These are phyloP conservation scores for Yponomeuta plumbellus DNA, from an alignment of 2,888 invertebrate species.

Conservation along the genomic window DNA sequence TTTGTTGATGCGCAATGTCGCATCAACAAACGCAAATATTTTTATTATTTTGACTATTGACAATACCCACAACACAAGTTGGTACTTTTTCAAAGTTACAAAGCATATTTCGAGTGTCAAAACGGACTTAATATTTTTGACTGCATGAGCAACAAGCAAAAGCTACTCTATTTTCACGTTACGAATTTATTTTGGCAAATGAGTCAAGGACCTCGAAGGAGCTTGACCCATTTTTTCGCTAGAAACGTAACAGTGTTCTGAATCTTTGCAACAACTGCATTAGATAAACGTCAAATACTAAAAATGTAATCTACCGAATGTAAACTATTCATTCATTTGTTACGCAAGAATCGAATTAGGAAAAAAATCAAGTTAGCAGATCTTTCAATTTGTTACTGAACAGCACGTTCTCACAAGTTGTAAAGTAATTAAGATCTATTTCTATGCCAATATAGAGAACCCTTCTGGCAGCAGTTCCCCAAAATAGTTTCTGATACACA, in stretches of 20 bases:
- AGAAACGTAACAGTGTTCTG: not conserved
- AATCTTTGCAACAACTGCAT: not conserved
- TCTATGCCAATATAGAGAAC: not conserved
- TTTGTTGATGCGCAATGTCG: not conserved
- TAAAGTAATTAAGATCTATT: not conserved
- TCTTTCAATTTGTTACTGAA: not conserved
- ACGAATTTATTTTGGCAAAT: constrained; percentile 17
- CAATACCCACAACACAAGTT: not conserved
- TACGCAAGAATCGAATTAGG: not conserved
- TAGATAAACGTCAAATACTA: not conserved
- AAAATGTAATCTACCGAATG: not conserved
- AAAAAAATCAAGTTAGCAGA: no score
- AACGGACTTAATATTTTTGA: not conserved
- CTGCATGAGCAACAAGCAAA: constrained; percentile 12
- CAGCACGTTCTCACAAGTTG: not conserved
- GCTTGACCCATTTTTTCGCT: constrained; percentile 11
- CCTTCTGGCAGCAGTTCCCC: not conserved
- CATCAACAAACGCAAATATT: no score
- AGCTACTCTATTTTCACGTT: constrained; percentile 12
- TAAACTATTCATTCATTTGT: no score
- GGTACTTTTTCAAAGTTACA: not conserved
- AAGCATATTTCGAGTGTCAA: not conserved
- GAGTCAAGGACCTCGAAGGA: constrained; percentile 11
- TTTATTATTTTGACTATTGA: no score
- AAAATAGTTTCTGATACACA: constrained; percentile 6